Percentiles rank a stretch among this genome's conserved stretches.
These are phyloP conservation scores for Rhipidura dahli DNA, from an alignment of 2,113 vertebrate genomes.

Conservation along the genomic window DNA sequence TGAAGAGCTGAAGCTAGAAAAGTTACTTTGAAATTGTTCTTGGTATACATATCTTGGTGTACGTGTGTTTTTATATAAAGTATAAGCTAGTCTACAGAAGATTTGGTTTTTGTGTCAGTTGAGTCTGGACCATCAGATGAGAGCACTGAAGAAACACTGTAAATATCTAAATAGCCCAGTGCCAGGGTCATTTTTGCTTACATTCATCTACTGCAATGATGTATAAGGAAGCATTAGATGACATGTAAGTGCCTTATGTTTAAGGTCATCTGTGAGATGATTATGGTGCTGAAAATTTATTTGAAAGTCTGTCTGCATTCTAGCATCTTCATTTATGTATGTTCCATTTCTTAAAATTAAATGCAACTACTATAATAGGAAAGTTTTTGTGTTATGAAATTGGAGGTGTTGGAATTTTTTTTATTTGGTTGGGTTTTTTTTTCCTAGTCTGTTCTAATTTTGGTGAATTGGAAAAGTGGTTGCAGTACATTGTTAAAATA, in stretches of 20 bases:
- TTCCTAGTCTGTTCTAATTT: background rate
- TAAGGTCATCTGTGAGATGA: background rate
- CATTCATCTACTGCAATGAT: background rate
- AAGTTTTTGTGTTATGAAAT: background rate
- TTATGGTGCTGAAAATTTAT: background rate
- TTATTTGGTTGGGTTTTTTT: background rate
- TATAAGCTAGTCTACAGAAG: background rate
- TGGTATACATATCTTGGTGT: background rate
- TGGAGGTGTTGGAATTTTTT: background rate
- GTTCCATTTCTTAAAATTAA: background rate
- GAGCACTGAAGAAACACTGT: background rate
- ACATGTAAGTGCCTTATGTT: background rate
- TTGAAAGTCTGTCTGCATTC: background rate
- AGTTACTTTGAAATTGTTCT: background rate
- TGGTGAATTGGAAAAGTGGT: background rate
- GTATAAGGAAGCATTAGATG: background rate
- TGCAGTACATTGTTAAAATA: background rate
- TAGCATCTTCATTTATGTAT: background rate
- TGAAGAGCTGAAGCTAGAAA: background rate
- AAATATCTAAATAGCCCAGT: background rate
- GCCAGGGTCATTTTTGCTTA: background rate
- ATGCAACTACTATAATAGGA: background rate
- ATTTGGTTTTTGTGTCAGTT: background rate
- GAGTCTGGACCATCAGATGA: conserved; percentile 1
- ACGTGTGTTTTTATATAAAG: background rate